phyloP scores from a whole-genome alignment of 1,140 invertebrate genomes.

The Archegozetes longisetosus region DNA sequence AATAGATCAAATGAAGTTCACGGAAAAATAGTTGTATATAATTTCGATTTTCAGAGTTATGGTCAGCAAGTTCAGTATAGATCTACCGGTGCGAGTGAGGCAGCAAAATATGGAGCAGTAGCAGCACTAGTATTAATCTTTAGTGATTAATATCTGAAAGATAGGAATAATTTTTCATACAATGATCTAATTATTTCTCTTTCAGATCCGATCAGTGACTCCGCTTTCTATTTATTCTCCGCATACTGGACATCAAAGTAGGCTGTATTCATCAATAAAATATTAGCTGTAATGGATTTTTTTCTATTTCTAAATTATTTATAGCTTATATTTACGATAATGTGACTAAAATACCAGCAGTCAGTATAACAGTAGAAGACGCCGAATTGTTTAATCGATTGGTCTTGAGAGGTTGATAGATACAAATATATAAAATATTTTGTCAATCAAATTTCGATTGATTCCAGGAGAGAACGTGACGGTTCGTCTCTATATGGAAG shows the following conservation, averaged over 20 bases:
- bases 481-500: constrained; percentile 28
- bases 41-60: constrained; percentile 46
- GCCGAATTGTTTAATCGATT: constrained; percentile 52
- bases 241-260: constrained; percentile 49
- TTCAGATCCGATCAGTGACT: constrained; percentile 50
- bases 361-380: constrained; percentile 62
- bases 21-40: constrained; percentile 60
- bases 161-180: too few relatives aligned
- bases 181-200: background rate
- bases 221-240: constrained; percentile 53
- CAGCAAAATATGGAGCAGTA: constrained; percentile 50
- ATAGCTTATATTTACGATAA: too few relatives aligned
- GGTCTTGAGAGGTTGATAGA: constrained; percentile 31
- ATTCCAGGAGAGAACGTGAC: background rate
- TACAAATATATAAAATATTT: background rate
- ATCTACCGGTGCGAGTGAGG: constrained; percentile 34
- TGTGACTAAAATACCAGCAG: constrained; percentile 52
- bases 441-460: background rate
- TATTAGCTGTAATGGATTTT: too few relatives aligned
- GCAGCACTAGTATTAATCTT: constrained; percentile 52
- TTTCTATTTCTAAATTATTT: too few relatives aligned
- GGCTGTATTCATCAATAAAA: too few relatives aligned
- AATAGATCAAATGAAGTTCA: background rate
- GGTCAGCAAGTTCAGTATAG: constrained; percentile 43
- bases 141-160: too few relatives aligned